Evolutionary conservation across 2,888 invertebrate genomes (phyloP).

Genomic region (Rhagium mordax): DNA sequence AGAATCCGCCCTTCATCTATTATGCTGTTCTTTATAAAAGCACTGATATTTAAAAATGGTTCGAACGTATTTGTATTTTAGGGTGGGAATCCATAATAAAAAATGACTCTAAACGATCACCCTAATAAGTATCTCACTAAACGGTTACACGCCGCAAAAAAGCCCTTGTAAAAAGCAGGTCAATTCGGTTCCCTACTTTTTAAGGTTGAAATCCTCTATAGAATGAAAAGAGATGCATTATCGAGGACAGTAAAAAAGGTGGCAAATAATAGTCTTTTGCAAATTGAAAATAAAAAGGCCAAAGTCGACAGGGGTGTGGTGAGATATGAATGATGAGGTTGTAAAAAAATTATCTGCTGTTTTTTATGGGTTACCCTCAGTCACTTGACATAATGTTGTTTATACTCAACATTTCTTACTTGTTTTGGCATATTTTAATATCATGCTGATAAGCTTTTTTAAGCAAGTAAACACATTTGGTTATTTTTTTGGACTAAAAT

Average conservation of each 20-base stretch:
- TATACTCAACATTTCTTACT: background rate
- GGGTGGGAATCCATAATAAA: constrained; percentile 62
- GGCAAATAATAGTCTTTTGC: constrained; percentile 27
- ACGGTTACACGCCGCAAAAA: constrained; percentile 67
- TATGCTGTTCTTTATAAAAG: constrained; percentile 13
- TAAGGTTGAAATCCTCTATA: background rate
- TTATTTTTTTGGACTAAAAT: background rate
- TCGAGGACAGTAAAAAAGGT: constrained; percentile 29
- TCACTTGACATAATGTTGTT: background rate
- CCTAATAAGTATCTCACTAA: constrained; percentile 51
- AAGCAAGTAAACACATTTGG: background rate
- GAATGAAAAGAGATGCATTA: constrained; percentile 20
- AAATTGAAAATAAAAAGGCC: constrained; percentile 26
- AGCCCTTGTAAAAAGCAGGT: constrained; percentile 60
- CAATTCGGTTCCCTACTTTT: constrained; percentile 29
- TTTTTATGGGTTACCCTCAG: constrained; percentile 13
- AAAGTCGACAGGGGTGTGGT: constrained; percentile 8
- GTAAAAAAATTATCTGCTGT: constrained; percentile 31
- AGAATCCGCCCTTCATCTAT: constrained; percentile 29
- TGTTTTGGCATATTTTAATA: constrained; percentile 16
- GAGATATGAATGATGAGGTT: constrained; percentile 6
- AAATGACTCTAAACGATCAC: constrained; percentile 62
- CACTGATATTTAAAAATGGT: constrained; percentile 55
- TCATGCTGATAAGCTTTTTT: background rate
- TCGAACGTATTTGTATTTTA: constrained; percentile 51